phyloP scores from a whole-genome alignment of 2,797 vertebrate species.

The Micromesistius poutassou region DNA sequence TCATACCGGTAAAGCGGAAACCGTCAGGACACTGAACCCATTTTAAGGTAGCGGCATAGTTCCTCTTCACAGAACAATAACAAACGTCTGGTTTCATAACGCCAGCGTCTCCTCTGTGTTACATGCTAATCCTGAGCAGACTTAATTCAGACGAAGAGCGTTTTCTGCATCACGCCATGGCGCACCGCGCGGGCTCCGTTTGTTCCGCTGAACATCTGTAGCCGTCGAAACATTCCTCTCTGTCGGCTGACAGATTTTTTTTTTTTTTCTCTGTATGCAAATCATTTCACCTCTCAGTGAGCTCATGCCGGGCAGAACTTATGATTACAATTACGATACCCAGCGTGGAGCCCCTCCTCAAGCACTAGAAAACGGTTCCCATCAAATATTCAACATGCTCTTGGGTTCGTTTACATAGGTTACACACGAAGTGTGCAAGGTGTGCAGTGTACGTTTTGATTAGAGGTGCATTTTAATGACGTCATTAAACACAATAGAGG shows the following conservation, averaged over 20 bases:
- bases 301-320: neutral
- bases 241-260: neutral
- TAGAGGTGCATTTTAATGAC: neutral
- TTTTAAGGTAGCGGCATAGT: neutral
- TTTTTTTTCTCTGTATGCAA: neutral
- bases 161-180: neutral
- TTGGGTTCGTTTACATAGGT: neutral
- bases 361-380: neutral
- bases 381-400: neutral
- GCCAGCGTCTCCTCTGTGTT: neutral
- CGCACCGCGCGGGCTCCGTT: neutral
- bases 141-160: too few relatives aligned
- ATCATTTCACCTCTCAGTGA: neutral
- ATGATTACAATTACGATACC: neutral
- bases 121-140: neutral
- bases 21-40: neutral
- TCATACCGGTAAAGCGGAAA: neutral
- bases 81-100: neutral
- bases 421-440: too few relatives aligned
- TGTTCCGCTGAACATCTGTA: neutral
- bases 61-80: constrained; percentile 2
- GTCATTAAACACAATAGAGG: neutral
- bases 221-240: neutral
- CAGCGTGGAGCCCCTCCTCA: neutral
- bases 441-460: neutral